Evolutionary conservation across 2,888 invertebrate genomes (phyloP).

Genomic region (Caenorhabditis sp.): DNA sequence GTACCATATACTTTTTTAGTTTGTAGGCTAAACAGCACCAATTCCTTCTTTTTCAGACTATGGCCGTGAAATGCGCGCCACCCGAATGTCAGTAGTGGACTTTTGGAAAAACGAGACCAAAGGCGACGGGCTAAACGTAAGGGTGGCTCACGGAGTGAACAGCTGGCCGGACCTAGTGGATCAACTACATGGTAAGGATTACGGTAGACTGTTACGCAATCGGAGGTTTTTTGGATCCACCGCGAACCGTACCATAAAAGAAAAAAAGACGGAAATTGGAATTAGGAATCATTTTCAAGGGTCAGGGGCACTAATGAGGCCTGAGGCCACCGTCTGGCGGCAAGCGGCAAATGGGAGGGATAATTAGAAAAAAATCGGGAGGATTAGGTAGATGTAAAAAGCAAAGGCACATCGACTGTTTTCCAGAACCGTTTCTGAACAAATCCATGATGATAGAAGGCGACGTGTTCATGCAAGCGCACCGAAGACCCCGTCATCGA

Average conservation of each 20-base stretch:
- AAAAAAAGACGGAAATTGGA: conserved; percentile 22
- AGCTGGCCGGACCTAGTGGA: conserved; percentile 75
- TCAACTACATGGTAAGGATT: conserved; percentile 73
- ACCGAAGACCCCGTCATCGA: conserved; percentile 72
- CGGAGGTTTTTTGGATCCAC: too few species aligned
- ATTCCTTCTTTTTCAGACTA: conserved; percentile 55
- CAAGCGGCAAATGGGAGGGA: background rate
- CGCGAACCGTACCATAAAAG: background rate
- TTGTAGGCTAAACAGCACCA: background rate
- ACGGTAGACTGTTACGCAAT: conserved; percentile 7
- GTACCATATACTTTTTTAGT: too few species aligned
- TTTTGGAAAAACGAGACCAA: conserved; percentile 77
- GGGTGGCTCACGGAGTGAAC: conserved; percentile 76
- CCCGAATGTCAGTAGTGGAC: conserved; percentile 77
- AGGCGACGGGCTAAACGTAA: conserved; percentile 75
- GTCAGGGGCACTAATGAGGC: background rate
- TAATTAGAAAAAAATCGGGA: background rate
- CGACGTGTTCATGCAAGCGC: conserved; percentile 74
- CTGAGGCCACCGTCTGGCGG: conserved; percentile 43
- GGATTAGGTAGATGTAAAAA: too few species aligned
- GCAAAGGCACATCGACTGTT: background rate
- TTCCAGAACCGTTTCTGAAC: conserved; percentile 76
- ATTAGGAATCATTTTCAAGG: conserved; percentile 24
- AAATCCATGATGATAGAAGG: conserved; percentile 78
- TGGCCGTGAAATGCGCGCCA: conserved; percentile 75